Base-by-base conservation (phyloP, 2,797 vertebrate species). In the Sorex maritimensis region DNA sequence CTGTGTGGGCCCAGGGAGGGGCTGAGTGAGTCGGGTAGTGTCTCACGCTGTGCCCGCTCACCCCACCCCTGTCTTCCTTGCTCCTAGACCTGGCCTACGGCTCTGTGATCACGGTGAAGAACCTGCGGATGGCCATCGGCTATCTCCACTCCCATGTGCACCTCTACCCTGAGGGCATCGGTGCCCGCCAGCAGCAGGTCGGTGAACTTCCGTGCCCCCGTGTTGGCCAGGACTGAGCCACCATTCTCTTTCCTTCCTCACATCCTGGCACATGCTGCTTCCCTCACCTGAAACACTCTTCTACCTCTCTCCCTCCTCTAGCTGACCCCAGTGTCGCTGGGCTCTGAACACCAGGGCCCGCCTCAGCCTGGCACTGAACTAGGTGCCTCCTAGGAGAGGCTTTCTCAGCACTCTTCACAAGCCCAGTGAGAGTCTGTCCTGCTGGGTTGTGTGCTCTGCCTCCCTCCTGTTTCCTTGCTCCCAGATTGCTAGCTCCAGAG, bases 121-220 rank as follows among this genome's bases (percentile, higher is more conserved):
- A 99, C 97, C 98, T 99, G 75, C 98, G 98, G 24, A 99, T 99
- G 95, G 99, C 99, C 28, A 99, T 99, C 23, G 99, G 99, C 58
- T 99, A 99, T 96, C 98, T 99, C 89, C 99, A 99, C 96, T 99
- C 99, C 14, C 99, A 99, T 89, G 99, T 99, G 98, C 99, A 99
- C 95, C 98, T 99, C 44, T 99, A 99, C 95, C 99, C 99, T 0
- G 99, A 99, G 94, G 99, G 99, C 0, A 81, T 98, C 0, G 99
- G 99, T 2, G 98, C 99, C 5, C 98, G 97, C 41, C 99, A 99
- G 97, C 99, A 99, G 97, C 99, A 99, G 99, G 99, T 99, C 44
- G 95, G 98, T 94, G 82, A 95, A 30, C 72, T 41, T 5, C 2
- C 13, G 2, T 11, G 15, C 1, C 0, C 13, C 11, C 2, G 12